Percentiles rank a stretch among this genome's conserved stretches.
phyloP scores from a whole-genome alignment of 2,113 vertebrate genomes.

The Zosterops pallidus region DNA sequence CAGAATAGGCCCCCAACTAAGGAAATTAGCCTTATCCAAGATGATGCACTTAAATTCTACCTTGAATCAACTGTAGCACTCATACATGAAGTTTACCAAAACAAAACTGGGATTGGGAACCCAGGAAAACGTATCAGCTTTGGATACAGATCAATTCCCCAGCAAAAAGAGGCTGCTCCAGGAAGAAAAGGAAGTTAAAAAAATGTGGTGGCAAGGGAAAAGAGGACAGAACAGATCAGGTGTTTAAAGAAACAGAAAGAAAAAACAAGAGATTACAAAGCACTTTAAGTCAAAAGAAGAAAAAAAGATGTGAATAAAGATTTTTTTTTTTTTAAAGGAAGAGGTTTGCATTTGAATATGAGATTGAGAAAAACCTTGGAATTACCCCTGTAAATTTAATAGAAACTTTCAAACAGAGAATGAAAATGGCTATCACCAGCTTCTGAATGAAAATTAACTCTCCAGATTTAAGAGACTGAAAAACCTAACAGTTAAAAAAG shows the following conservation, averaged over 20 bases:
- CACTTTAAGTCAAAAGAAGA: background rate
- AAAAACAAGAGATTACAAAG: background rate
- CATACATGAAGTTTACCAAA: background rate
- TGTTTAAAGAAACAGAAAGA: background rate
- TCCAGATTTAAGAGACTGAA: background rate
- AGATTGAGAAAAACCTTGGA: background rate
- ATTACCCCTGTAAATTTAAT: background rate
- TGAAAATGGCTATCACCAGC: background rate
- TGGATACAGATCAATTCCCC: background rate
- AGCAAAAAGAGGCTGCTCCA: background rate
- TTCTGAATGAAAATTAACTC: background rate
- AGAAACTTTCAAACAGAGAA: background rate
- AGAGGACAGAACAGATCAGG: background rate
- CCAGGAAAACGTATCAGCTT: background rate
- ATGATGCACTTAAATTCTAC: background rate
- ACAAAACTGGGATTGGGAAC: background rate
- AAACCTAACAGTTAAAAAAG: background rate
- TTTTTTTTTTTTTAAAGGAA: background rate
- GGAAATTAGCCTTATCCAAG: background rate
- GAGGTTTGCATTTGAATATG: background rate
- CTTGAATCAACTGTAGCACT: background rate
- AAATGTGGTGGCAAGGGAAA: background rate
- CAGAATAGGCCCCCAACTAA: background rate
- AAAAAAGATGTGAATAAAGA: background rate
- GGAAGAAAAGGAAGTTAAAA: background rate